Evolutionary conservation across 2,888 invertebrate species (phyloP).

Genomic region (Frankliniella intonsa): DNA sequence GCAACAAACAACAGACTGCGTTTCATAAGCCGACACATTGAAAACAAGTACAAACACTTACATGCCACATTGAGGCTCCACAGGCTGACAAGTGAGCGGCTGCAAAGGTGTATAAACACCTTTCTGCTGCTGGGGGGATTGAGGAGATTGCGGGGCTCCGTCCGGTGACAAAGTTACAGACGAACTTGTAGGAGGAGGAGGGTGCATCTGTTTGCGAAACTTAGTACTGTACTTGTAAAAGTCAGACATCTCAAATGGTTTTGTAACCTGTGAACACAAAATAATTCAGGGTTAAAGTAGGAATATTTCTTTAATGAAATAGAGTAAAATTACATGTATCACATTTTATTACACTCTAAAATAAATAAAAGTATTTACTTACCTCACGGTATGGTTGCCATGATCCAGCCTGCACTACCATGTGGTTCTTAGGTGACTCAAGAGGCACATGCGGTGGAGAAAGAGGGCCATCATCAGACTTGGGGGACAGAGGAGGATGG

Average conservation of each 20-base stretch:
- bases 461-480: not conserved
- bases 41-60: conserved; percentile 27
- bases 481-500: not conserved
- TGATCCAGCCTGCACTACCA: conserved; percentile 80
- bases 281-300: not conserved
- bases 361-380: not conserved
- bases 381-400: conserved; percentile 87
- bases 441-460: conserved; percentile 49
- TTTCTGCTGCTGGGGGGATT: conserved; percentile 42
- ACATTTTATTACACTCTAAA: not conserved
- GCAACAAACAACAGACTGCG: conserved; percentile 29
- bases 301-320: not conserved
- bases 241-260: conserved; percentile 97
- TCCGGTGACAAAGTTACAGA: conserved; percentile 28
- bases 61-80: conserved; percentile 34
- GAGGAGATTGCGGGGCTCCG: conserved; percentile 18
- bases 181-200: conserved; percentile 27
- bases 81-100: conserved; percentile 51
- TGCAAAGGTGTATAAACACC: conserved; percentile 51
- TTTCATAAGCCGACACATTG: not conserved
- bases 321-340: not conserved
- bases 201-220: conserved; percentile 61
- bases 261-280: conserved; percentile 54
- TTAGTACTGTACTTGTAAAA: conserved; percentile 97
- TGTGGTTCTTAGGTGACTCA: conserved; percentile 77